phyloP scores from a whole-genome alignment of 2,797 vertebrate genomes.

The Hybognathus amarus region DNA sequence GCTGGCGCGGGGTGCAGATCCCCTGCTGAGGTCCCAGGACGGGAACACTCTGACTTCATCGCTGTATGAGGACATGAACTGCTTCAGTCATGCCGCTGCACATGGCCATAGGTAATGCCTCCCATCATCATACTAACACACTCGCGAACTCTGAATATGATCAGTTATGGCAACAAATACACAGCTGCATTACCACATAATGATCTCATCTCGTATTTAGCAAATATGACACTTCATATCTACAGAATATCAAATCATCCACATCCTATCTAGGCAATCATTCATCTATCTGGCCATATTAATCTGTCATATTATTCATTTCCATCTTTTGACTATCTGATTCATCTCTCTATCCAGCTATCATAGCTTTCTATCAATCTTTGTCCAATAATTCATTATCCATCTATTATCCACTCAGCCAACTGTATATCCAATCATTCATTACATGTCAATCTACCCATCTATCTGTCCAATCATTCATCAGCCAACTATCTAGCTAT shows the following conservation, averaged over 20 bases:
- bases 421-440: no score
- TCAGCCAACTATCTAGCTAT: no score
- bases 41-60: constrained; percentile 87
- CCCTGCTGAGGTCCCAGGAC: constrained; percentile 87
- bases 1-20: constrained; percentile 89
- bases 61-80: constrained; percentile 96
- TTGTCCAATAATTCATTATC: no score
- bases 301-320: not conserved
- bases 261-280: not conserved
- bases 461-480: no score
- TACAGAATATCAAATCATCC: not conserved
- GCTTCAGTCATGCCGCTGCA: constrained; percentile 95
- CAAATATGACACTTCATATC: not conserved
- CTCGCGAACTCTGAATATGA: constrained; percentile 16
- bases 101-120: constrained; percentile 91
- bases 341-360: no score
- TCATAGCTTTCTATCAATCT: no score
- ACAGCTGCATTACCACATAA: not conserved
- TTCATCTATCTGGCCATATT: not conserved
- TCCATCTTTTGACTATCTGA: no score
- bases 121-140: constrained; percentile 47
- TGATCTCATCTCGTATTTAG: not conserved
- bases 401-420: not conserved
- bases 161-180: no score
- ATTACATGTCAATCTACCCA: no score